phyloP scores from a whole-genome alignment of 2,888 invertebrate genomes.

The Dryococelus australis region DNA sequence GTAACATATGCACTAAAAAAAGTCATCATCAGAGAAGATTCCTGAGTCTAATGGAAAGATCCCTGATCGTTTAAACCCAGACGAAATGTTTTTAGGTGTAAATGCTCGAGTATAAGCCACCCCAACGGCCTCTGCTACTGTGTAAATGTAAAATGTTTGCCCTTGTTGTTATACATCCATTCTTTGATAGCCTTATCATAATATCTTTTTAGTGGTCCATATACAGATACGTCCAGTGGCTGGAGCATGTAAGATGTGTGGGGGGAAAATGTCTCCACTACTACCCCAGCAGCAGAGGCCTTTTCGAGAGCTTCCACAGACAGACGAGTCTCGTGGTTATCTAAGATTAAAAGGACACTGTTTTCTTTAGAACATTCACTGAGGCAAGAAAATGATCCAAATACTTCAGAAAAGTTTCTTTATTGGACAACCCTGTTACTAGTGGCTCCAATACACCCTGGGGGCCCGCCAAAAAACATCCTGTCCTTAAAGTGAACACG shows the following conservation, averaged over 20 bases:
- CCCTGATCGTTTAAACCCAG: neutral
- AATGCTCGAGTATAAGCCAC: constrained; percentile 21
- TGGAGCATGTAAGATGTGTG: constrained; percentile 25
- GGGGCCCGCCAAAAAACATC: constrained; percentile 21
- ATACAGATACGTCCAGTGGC: constrained; percentile 36
- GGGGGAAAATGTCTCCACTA: constrained; percentile 16
- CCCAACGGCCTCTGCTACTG: constrained; percentile 20
- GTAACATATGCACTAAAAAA: constrained; percentile 3
- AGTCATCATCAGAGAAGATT: constrained; percentile 22
- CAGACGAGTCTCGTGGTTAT: neutral
- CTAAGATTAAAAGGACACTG: constrained; percentile 16
- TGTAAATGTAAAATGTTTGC: neutral
- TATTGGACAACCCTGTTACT: constrained; percentile 21
- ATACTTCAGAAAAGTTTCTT: constrained; percentile 20
- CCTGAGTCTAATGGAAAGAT: neutral
- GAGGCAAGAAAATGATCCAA: constrained; percentile 16
- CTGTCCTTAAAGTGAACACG: constrained; percentile 28
- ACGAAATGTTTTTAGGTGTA: constrained; percentile 18
- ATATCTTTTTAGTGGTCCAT: constrained; percentile 37
- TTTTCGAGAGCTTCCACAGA: constrained; percentile 24
- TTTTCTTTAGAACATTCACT: constrained; percentile 24
- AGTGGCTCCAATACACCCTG: constrained; percentile 30
- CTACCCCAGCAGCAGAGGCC: constrained; percentile 27
- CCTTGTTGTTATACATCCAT: constrained; percentile 6
- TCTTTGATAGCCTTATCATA: constrained; percentile 36